Base-by-base conservation (phyloP, 1,140 invertebrate genomes). In the Lasaia peninsularis region DNA sequence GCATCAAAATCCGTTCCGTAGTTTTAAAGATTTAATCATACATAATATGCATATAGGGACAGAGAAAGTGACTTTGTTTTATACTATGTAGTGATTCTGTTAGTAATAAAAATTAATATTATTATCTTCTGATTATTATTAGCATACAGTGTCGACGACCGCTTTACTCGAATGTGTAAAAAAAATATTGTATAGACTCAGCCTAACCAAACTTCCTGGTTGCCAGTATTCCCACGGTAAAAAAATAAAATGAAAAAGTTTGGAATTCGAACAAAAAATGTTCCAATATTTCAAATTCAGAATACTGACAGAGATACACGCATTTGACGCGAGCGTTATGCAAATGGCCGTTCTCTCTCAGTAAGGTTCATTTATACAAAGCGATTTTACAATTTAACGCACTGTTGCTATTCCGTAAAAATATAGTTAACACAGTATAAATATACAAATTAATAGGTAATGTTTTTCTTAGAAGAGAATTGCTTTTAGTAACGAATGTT, bases 281-380 rank as follows among this genome's bases (percentile, higher is more conserved):
- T 48, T 48, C 40, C 40, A 48, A 48, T 48, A 48, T 48, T 48
- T 48, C 40, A 48, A 48, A 48, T 48, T 48, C 40, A 48, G 40
- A 48, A 48, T 20, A 48, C 40, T 48, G 40, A 48, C 40, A 48
- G 40, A 48, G 40, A 48, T 48, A 48, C 40, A 48, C 40, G 40
- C 40, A 48, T 48, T 48, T 48, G 40, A 48, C 40, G 40, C 40
- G 40, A 48, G n/a, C 16, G 40, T 48, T 48, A 48, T 48, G 40
- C 18, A 48, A 48, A 48, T 48, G 40, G 40, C 18, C 40, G 18
- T 48, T 48, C 40, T 21, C 40, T 16, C 40, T 48, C 40, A 48
- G 40, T 48, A 9, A 48, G 40, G 40, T 48, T 48, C 18, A 48
- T 48, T 48, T 48, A 21, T 20, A 48, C 40, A 48, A 48, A 48